Conservation (phyloP, 2,888 invertebrate genomes). For the Iphiclides podalirius region DNA sequence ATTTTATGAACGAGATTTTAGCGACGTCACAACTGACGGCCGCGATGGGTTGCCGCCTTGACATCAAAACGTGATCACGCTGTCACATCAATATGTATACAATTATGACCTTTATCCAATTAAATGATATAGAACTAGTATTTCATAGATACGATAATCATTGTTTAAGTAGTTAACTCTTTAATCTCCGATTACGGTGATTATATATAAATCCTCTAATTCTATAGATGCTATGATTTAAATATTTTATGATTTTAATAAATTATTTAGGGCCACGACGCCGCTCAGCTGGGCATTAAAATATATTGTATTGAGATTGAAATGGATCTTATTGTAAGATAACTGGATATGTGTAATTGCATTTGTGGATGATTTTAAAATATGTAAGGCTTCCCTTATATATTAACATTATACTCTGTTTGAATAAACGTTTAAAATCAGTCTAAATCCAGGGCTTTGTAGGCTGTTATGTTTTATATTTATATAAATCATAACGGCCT, state of each 20-base stretch:
- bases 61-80: slow-evolving; percentile 44
- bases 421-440: neutral
- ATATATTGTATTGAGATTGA: neutral
- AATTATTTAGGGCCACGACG: too few species aligned
- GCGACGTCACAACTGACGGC: slow-evolving; percentile 37
- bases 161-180: too few species aligned
- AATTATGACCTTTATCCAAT: slow-evolving; percentile 20
- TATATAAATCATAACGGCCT: too few species aligned
- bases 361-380: slow-evolving; percentile 19
- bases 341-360: slow-evolving; percentile 18
- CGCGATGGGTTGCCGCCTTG: slow-evolving; percentile 39
- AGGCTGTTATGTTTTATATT: too few species aligned
- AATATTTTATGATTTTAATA: too few species aligned
- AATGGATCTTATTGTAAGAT: slow-evolving; percentile 11
- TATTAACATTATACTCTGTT: slow-evolving; percentile 10
- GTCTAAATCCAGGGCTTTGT: neutral
- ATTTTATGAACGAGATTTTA: slow-evolving; percentile 37
- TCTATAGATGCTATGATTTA: too few species aligned
- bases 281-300: too few species aligned
- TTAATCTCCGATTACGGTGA: too few species aligned
- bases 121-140: neutral
- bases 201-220: too few species aligned
- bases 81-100: slow-evolving; percentile 25
- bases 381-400: slow-evolving; percentile 16
- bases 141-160: too few species aligned